phyloP scores from a whole-genome alignment of 2,888 invertebrate genomes.

The Eupithecia tripunctaria region DNA sequence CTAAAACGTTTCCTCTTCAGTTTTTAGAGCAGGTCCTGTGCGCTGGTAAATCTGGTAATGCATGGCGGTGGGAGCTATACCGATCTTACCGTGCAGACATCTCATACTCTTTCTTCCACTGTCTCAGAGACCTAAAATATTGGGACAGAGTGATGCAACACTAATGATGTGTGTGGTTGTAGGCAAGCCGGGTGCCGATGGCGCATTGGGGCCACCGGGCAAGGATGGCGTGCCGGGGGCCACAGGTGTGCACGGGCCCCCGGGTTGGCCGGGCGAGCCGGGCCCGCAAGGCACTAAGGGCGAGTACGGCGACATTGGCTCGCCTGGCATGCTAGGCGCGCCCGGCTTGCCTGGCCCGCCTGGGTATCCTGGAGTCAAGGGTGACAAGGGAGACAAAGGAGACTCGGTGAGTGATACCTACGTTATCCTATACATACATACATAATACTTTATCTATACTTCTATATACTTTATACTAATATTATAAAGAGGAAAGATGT shows the following conservation, averaged over 20 bases:
- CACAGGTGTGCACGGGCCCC: constrained; percentile 94
- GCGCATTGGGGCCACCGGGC: constrained; percentile 90
- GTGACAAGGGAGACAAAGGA: constrained; percentile 96
- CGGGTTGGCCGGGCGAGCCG: constrained; percentile 91
- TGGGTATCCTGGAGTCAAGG: constrained; percentile 95
- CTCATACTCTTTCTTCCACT: not conserved
- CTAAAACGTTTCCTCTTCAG: not conserved
- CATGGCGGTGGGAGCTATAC: not conserved
- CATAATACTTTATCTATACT: no score
- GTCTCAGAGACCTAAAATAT: not conserved
- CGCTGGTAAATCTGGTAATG: constrained; percentile 5
- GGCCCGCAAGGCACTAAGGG: constrained; percentile 96
- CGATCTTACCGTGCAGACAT: not conserved
- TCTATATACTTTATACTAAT: no score
- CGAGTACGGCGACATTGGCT: constrained; percentile 95
- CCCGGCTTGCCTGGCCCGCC: constrained; percentile 93
- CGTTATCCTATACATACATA: not conserved
- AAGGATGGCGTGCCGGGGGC: constrained; percentile 90
- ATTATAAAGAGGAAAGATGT: no score
- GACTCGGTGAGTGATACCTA: constrained; percentile 89
- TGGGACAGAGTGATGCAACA: not conserved
- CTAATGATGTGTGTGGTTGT: constrained; percentile 54
- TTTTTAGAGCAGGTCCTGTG: not conserved
- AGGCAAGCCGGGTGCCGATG: constrained; percentile 90
- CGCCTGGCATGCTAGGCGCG: constrained; percentile 97